Conservation (phyloP, 1,140 invertebrate species). For the Vanessa tameamea region DNA sequence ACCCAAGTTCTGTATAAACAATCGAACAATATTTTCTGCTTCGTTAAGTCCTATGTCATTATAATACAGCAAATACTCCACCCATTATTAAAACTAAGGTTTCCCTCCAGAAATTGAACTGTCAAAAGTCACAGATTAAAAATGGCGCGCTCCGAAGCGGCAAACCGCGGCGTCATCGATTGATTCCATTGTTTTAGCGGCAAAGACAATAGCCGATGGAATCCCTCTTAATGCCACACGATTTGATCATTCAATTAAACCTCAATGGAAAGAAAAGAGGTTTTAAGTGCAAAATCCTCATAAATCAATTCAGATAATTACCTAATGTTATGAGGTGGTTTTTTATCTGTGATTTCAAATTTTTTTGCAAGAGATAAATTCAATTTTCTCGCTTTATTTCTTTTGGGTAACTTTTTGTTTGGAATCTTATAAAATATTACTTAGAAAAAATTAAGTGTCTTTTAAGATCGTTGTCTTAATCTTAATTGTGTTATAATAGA, state of each 20-base stretch:
- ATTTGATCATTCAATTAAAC: constrained; percentile 74
- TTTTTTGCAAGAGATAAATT: constrained; percentile 5
- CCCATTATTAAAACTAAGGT: constrained; percentile 23
- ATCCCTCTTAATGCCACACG: constrained; percentile 48
- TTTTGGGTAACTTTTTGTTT: not conserved
- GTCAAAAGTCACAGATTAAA: constrained; percentile 46
- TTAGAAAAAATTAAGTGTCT: no score
- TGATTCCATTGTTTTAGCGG: constrained; percentile 62
- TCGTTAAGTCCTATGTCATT: constrained; percentile 7
- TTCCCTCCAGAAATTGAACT: constrained; percentile 35
- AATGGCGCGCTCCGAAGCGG: constrained; percentile 37
- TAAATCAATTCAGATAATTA: constrained; percentile 59
- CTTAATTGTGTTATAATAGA: no score
- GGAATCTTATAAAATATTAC: not conserved
- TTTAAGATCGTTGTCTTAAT: no score
- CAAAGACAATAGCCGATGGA: constrained; percentile 52
- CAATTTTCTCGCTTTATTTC: not conserved
- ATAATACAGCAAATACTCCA: not conserved
- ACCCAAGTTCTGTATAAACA: not conserved
- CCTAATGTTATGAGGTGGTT: constrained; percentile 10
- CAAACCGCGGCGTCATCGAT: constrained; percentile 47
- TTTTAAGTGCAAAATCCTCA: constrained; percentile 61
- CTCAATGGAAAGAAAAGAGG: constrained; percentile 68
- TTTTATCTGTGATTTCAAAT: constrained; percentile 12
- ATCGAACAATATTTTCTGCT: constrained; percentile 12